Evolutionary conservation across 2,113 vertebrate genomes (phyloP).

Genomic region (Python bivittatus): DNA sequence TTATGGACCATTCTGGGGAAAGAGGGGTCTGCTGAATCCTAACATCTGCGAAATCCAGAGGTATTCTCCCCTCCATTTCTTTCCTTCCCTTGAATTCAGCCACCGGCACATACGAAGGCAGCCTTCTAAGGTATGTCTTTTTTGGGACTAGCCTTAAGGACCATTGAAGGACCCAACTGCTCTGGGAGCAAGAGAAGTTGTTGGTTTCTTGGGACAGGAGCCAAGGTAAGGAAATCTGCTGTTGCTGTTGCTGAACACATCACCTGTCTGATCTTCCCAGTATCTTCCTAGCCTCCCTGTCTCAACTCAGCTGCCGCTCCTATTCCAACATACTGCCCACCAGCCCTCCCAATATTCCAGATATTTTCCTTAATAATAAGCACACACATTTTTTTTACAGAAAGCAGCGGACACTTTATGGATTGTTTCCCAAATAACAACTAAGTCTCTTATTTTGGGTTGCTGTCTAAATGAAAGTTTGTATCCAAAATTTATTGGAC

Average conservation of each 20-base stretch:
- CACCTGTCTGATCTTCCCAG: background rate
- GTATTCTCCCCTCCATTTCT: background rate
- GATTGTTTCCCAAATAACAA: background rate
- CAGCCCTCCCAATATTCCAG: background rate
- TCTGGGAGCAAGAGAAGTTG: background rate
- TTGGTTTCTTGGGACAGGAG: background rate
- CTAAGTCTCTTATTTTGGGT: background rate
- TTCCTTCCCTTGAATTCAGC: background rate
- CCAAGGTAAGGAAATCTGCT: background rate
- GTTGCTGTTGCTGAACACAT: background rate
- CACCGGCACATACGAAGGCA: background rate
- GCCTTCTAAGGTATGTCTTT: background rate
- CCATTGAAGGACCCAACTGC: background rate
- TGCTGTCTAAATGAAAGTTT: background rate
- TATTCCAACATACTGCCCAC: background rate
- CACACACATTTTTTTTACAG: background rate
- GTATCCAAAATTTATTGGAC: background rate
- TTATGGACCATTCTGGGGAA: background rate
- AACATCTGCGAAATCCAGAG: background rate
- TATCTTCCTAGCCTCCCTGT: background rate
- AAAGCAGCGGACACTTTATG: background rate
- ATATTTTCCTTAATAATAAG: background rate
- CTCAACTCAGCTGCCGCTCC: background rate
- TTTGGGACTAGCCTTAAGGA: background rate
- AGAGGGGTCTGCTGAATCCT: background rate